phyloP scores from a whole-genome alignment of 2,888 invertebrate genomes.

The Aphidoletes aphidimyza region DNA sequence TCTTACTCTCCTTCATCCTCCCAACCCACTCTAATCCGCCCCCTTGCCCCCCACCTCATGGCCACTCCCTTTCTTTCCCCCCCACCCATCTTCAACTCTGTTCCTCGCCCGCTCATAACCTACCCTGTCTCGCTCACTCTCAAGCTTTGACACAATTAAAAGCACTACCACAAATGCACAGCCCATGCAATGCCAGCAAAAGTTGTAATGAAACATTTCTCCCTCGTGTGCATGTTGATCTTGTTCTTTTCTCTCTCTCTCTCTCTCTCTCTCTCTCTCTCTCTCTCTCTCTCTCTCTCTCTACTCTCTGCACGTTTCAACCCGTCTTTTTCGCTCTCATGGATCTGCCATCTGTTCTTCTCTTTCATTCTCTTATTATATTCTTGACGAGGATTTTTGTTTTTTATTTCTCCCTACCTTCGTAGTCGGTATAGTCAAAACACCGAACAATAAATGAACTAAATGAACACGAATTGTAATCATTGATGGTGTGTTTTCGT shows the following conservation, averaged over 20 bases:
- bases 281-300: not conserved
- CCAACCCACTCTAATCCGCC: no score
- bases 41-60: no score
- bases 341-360: no score
- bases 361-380: no score
- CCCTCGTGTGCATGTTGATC: not conserved
- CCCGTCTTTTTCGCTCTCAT: not conserved
- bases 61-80: no score
- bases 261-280: not conserved
- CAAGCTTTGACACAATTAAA: slow-evolving; percentile 12
- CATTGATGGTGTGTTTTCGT: not conserved
- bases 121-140: no score
- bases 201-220: not conserved
- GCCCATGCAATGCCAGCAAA: not conserved
- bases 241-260: not conserved
- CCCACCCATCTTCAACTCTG: no score
- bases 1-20: no score
- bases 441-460: slow-evolving; percentile 13
- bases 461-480: slow-evolving; percentile 25
- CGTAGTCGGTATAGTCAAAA: not conserved
- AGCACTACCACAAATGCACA: not conserved
- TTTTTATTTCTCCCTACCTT: not conserved
- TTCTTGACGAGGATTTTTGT: not conserved
- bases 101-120: no score
- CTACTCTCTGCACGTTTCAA: not conserved